Evolutionary conservation across 2,888 invertebrate genomes (phyloP), one percentile per base, ranked within the genome.

Genomic region (Sminthurinus aureus): DNA sequence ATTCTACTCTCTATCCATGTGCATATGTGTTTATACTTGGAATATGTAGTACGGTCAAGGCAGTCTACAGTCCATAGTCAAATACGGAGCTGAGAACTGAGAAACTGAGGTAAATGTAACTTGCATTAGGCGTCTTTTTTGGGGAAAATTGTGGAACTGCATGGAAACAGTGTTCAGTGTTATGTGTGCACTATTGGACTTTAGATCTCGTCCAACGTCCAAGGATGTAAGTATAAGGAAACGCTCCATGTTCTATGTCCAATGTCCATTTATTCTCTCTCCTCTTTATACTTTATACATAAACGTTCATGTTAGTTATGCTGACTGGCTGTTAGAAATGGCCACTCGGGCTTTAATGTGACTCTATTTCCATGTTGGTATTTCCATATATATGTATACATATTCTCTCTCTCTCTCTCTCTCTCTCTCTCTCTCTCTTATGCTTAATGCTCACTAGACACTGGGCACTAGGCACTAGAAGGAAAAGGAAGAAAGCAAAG

Each of bases 331-430:
- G 71, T 20, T 69, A 69, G 67, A 22, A 69, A 69, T 69, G 67
- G n/a, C 67, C 67, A 26, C 71, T 26, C 71, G 18, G 22, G 20
- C 71, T 71, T 26, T 71, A 71, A 71, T 71, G 71, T 71, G 24
- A 71, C 71, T 71, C 71, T 71, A 71, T 71, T 71, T 71, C 26
- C 71, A 71, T 22, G 71, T 22, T 58, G 58, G 58, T 58, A 58
- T 58, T 58, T 58, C 58, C 58, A 58, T 58, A 58, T 58, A 58
- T 38, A 38, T 38, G 38, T 38, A 38, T 38, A 38, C 38, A 38
- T 38, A 38, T 38, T 38, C 38, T 6, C 38, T 38, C 38, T 38
- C 38, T 38, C 38, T 38, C 6, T 4, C 38, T 38, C 38, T 38
- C 38, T 38, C 38, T 38, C 38, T 38, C 6, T 4, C 38, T 38